Evolutionary conservation across 2,797 vertebrate species (phyloP).

Genomic region (Propithecus deckenii): DNA sequence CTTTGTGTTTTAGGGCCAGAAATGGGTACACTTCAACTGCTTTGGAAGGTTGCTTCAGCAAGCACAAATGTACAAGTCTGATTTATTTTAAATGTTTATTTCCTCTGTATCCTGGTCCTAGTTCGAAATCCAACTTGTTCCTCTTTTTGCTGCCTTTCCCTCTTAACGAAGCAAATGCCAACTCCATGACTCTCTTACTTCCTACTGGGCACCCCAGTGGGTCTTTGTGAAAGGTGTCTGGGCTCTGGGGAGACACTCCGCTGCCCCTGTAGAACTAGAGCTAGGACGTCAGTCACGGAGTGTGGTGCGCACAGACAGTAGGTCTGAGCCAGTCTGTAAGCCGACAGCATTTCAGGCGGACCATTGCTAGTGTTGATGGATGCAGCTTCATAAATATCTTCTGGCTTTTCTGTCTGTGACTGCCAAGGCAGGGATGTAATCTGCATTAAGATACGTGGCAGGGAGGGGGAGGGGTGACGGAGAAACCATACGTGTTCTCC

Average conservation of each 20-base stretch:
- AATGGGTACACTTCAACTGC: not conserved
- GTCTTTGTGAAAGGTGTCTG: not conserved
- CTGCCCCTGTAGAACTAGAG: not conserved
- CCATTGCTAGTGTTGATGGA: not conserved
- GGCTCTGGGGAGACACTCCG: not conserved
- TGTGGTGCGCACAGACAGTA: not conserved
- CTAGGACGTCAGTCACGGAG: not conserved
- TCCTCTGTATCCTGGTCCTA: not conserved
- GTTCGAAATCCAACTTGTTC: not conserved
- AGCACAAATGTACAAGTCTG: not conserved
- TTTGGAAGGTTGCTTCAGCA: not conserved
- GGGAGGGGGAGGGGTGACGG: not conserved
- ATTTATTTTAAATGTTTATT: conserved; percentile 23
- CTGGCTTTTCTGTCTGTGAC: conserved; percentile 37
- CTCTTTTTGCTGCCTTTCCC: not conserved
- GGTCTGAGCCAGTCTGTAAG: not conserved
- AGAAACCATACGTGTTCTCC: conserved; percentile 22
- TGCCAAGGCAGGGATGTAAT: not conserved
- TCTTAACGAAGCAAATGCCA: conserved; percentile 13
- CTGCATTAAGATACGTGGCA: conserved; percentile 1
- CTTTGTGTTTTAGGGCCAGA: not conserved
- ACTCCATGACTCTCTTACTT: not conserved
- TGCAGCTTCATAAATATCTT: not conserved
- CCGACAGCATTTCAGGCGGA: not conserved
- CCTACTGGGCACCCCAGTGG: not conserved